Percentiles rank a stretch among this genome's conserved stretches.
Evolutionary conservation across 2,888 invertebrate species (phyloP).

Genomic region (Meliscaeva auricollis): DNA sequence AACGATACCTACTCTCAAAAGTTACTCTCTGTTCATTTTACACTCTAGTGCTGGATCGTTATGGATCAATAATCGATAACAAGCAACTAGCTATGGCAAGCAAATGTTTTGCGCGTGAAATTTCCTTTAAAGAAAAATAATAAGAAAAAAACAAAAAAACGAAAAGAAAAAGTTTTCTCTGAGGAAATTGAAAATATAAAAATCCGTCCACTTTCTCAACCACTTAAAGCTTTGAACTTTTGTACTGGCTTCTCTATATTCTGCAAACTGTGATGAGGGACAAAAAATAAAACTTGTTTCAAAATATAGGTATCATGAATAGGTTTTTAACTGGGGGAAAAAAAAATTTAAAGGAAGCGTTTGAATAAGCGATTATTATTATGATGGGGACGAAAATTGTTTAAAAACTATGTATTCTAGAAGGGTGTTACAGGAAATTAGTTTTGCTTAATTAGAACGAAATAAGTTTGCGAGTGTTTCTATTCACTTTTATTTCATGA

Average conservation of each 20-base stretch:
- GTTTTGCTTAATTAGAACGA: no score
- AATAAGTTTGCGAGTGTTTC: no score
- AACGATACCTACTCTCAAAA: constrained; percentile 30
- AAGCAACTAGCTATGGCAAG: constrained; percentile 18
- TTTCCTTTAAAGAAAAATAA: constrained; percentile 6
- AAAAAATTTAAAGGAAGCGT: background rate
- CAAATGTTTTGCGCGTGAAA: constrained; percentile 37
- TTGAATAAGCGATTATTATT: no score
- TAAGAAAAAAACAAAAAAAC: background rate
- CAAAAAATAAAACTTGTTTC: constrained; percentile 1
- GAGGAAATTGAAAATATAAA: constrained; percentile 55
- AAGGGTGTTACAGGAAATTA: no score
- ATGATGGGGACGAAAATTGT: no score
- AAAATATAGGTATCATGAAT: constrained; percentile 14
- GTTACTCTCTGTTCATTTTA: constrained; percentile 41
- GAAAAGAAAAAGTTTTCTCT: constrained; percentile 10
- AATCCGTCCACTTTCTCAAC: constrained; percentile 25
- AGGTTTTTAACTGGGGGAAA: background rate
- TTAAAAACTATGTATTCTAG: no score
- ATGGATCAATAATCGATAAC: constrained; percentile 59
- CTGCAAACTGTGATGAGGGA: background rate
- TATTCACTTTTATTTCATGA: no score
- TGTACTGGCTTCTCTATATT: background rate
- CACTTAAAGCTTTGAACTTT: constrained; percentile 33
- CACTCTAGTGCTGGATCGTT: constrained; percentile 28